Conservation (phyloP, 2,888 invertebrate genomes). For the Callimorpha dominula region DNA sequence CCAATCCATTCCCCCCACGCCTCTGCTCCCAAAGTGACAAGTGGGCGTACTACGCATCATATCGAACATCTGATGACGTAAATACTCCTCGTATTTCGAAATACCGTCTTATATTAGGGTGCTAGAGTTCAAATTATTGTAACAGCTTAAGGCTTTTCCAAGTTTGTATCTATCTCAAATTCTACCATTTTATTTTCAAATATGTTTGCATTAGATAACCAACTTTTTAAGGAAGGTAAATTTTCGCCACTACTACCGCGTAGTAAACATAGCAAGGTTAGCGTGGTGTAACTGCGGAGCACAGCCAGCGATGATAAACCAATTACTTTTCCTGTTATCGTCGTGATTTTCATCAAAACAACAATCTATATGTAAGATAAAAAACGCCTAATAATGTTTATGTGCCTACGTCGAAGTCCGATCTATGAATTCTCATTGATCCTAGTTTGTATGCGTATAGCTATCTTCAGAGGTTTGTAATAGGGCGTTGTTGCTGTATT, state of each 20-base stretch:
- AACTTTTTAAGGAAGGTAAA: not conserved
- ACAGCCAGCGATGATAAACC: not conserved
- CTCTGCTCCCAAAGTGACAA: constrained; percentile 17
- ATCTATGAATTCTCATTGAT: not conserved
- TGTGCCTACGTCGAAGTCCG: not conserved
- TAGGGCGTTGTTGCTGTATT: not conserved
- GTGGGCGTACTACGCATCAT: constrained; percentile 23
- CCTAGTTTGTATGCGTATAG: not conserved
- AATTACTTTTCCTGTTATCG: not conserved
- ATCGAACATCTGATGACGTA: constrained; percentile 28
- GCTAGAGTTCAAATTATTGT: not conserved
- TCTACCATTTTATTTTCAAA: not conserved
- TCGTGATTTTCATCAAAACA: not conserved
- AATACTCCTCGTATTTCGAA: constrained; percentile 1
- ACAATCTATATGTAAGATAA: not conserved
- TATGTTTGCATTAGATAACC: not conserved
- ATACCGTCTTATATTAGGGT: not conserved
- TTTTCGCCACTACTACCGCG: not conserved
- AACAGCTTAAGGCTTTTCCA: not conserved
- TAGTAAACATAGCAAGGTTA: no score
- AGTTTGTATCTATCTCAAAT: not conserved
- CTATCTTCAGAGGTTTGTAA: not conserved
- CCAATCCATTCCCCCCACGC: constrained; percentile 15
- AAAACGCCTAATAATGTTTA: not conserved
- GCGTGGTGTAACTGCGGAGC: no score